Base-by-base conservation (phyloP, 1,140 invertebrate species). In the Heliconius congener region DNA sequence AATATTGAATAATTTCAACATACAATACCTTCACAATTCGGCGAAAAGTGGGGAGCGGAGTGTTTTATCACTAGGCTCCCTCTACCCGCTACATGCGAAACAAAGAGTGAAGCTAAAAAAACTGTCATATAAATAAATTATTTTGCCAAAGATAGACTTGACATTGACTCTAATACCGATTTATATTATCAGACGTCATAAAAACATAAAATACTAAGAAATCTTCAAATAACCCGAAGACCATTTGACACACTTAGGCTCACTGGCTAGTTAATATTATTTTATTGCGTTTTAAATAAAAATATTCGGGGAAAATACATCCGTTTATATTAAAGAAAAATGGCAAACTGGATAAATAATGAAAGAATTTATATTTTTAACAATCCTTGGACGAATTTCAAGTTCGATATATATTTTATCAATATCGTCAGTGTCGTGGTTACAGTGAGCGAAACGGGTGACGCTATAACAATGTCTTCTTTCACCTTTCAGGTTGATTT, bases 161-260 rank as follows among this genome's bases (percentile, higher is more conserved):
- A 73, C 80, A 77, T 81, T 77, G 76, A 81, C 42, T 75, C 46
- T 4, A 72, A 71, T 76, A 76, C 18, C n/a, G 42, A 81, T 77
- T 30, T 73, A 34, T 39, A 75, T 34, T 55, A 60, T 66, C 1
- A 60, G 70, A 77, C 76, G 76, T 72, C 66, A 77, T 72, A 55
- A 77, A 77, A 37, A 42, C 52, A 34, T 66, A 23, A 57, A 57
- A 73, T 73, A 55, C 70, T 46, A 72, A 70, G 76, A 77, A 71
- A 72, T 70, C n/a, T 60, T 23, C 23, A 34, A 76, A 77, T 55
- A 77, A 77, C 42, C 46, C 70, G 42, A 52, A 37, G 76, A 72
- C 8, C 74, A 77, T 81, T 81, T 81, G 72, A 81, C 76, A 78
- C 50, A 81, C 52, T 80, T 76, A 52, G 30, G 37, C 18, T 72